phyloP scores from a whole-genome alignment of 1,140 invertebrate species.

The Stratiolaelaps scimitus region DNA sequence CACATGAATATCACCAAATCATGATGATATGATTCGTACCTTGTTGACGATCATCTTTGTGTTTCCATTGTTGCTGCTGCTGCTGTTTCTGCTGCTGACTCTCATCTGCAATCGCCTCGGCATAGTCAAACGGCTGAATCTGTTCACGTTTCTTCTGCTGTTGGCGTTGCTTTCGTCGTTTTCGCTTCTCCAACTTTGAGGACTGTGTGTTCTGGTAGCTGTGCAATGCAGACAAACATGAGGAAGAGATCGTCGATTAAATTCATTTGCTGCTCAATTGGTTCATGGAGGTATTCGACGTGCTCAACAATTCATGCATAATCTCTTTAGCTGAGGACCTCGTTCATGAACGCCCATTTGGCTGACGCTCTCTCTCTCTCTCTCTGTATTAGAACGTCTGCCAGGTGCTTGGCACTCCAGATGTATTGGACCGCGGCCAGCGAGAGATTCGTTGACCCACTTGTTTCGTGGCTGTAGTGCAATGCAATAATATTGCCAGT shows the following conservation, averaged over 20 bases:
- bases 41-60: not conserved
- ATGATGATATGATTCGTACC: no score
- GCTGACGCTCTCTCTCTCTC: no score
- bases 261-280: no score
- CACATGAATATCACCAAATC: no score
- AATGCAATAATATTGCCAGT: not conserved
- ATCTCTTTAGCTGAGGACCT: no score
- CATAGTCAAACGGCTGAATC: not conserved
- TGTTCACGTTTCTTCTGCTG: not conserved
- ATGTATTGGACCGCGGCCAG: not conserved
- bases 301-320: no score
- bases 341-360: no score
- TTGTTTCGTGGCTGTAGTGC: not conserved
- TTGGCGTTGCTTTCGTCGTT: not conserved
- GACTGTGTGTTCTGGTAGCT: not conserved
- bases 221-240: not conserved
- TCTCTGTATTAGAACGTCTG: no score
- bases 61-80: not conserved
- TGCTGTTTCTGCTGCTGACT: not conserved
- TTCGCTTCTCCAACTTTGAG: not conserved
- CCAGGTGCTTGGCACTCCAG: not conserved
- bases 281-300: no score
- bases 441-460: not conserved
- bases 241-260: not conserved
- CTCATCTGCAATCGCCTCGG: not conserved